Percentiles rank a stretch among this genome's conserved stretches.
These are phyloP conservation scores for Liopterus haemorrhoidalis DNA, from an alignment of 2,888 invertebrate genomes.

Conservation along the genomic window DNA sequence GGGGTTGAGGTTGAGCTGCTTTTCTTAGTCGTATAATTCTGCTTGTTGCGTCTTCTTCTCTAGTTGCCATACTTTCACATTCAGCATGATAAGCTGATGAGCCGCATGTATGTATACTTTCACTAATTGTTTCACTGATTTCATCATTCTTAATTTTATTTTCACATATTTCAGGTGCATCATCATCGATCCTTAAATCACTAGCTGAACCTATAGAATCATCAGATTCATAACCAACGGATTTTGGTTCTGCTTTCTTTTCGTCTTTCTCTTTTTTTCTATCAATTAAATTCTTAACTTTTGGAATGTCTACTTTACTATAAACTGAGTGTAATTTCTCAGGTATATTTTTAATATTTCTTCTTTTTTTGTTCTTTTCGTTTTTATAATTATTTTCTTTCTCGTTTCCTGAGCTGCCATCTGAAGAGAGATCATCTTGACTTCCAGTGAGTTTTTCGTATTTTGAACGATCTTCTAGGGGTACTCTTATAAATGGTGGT, in stretches of 20 bases:
- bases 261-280: slow-evolving; percentile 43
- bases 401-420: slow-evolving; percentile 48
- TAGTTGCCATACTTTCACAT: slow-evolving; percentile 62
- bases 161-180: slow-evolving; percentile 46
- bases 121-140: slow-evolving; percentile 53
- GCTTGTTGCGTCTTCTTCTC: slow-evolving; percentile 53
- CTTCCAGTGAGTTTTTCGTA: slow-evolving; percentile 68
- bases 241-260: slow-evolving; percentile 37
- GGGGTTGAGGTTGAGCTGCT: slow-evolving; percentile 43
- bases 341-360: slow-evolving; percentile 47
- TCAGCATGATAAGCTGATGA: slow-evolving; percentile 68
- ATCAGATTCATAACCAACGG: slow-evolving; percentile 51
- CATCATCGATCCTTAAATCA: slow-evolving; percentile 56
- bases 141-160: slow-evolving; percentile 42
- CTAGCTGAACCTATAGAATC: slow-evolving; percentile 69
- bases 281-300: slow-evolving; percentile 49
- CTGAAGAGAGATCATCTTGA: slow-evolving; percentile 51
- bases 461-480: slow-evolving; percentile 66
- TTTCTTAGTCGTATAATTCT: slow-evolving; percentile 47
- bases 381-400: slow-evolving; percentile 41
- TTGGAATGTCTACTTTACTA: slow-evolving; percentile 48
- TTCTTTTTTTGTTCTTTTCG: slow-evolving; percentile 40
- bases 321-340: slow-evolving; percentile 52
- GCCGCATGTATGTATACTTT: slow-evolving; percentile 60
- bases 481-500: slow-evolving; percentile 55